Base-by-base conservation (phyloP, 2,113 vertebrate genomes). In the Elaphurus davidianus region DNA sequence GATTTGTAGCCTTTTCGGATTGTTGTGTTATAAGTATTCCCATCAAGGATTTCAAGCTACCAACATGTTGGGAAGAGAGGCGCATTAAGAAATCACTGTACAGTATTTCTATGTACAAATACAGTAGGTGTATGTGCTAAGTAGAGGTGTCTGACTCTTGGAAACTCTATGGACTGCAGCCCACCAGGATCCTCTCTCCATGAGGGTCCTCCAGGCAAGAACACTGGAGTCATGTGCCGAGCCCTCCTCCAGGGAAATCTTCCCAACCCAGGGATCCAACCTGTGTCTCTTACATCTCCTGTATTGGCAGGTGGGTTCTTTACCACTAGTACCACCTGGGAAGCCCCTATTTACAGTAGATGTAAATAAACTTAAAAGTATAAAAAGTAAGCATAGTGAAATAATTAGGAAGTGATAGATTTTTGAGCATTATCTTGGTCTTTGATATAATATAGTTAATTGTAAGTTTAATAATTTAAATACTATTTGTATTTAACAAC, bases 21-120 rank as follows among this genome's bases (percentile, higher is more conserved):
- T 71, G 64, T 27, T 15, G 28, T 10, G 52, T 36, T 71, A 3
- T 13, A 54, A 84, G 59, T 36, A 40, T 10, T 7, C 23, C 40
- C 55, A 40, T 6, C 1, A 2, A 1, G 2, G 28, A 91, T n/a
- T 87, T 87, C 62, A n/a, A 50, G 47, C 19, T 67, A 40, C 10
- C 45, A 7, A 57, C 7, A 19, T 6, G 33, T 25, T 67, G 36
- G 50, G 84, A 79, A 40, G 16, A 87, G 47, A 79, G 2, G 28
- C 0, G 0, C 28, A 55, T 4, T 15, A 8, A 12, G 30, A 47
- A 5, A 6, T 45, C 45, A 25, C 12, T 16, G 21, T 5, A 45
- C 14, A 19, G 3, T 25, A 28, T n/a, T 54, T 45, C 14, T 33
- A 30, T 6, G 13, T 2, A n/a, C 47, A 47, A 27, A 47, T 43